Evolutionary conservation across 2,888 invertebrate genomes (phyloP), one percentile per base, ranked within the genome.

Genomic region (Lagria hirta): DNA sequence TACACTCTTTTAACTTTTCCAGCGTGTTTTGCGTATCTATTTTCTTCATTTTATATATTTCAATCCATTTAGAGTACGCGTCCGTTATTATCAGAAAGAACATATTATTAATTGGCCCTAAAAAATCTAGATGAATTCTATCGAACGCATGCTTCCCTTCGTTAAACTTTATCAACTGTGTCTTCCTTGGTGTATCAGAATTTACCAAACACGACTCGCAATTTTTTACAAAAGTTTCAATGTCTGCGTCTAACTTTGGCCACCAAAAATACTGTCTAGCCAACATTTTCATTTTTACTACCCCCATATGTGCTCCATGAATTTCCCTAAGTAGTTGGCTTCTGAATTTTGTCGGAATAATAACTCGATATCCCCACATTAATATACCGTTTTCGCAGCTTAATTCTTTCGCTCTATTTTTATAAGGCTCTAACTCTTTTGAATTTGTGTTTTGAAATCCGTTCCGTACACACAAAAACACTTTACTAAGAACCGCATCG

Each of bases 261-360:
- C 52, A 54, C 38, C 43, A 51, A 17, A 51, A 32, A 13, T 44
- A 30, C 16, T 30, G 29, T 8, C 43, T 15, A 15, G 46, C 33
- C 22, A 49, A 34, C 16, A 8, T 1, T 35, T 48, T 48, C n/a
- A 15, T 21, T 33, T 40, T 47, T n/a, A 42, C 35, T 8, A 48
- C 40, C 6, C 44, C 42, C 11, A 41, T 28, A 28, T 51, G 45
- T 10, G 17, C 33, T 21, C 16, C 10, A 15, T 51, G 51, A 8
- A 51, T 17, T 33, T 51, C 42, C 7, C 29, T 18, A 6, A 48
- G 22, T 12, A 49, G n/a, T 12, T 20, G 7, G 5, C 5, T n/a
- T 8, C 33, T 12, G 3, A 37, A 36, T 7, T 7, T 16, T 18
- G 17, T 4, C 3, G 44, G 40, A 4, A 47, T 32, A 11, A 48